phyloP scores from a whole-genome alignment of 2,888 invertebrate species.

The Mesorhabditis belari region DNA sequence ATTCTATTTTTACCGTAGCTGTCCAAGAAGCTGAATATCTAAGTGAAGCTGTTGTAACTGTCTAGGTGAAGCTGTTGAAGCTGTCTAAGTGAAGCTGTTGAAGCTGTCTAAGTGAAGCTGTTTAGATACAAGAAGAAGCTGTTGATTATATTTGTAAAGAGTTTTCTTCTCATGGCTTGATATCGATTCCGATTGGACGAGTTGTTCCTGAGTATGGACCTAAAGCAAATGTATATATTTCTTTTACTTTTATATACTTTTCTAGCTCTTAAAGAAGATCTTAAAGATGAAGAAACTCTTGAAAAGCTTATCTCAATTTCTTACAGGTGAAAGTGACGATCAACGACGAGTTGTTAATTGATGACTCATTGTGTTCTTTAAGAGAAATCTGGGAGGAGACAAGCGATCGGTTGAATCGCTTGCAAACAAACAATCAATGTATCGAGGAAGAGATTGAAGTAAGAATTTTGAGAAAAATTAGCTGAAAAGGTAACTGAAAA shows the following conservation, averaged over 20 bases:
- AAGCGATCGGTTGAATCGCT: slow-evolving; percentile 77
- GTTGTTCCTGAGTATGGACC: slow-evolving; percentile 28
- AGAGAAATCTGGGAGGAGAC: slow-evolving; percentile 90
- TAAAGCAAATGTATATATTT: slow-evolving; percentile 29
- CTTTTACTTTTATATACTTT: slow-evolving; percentile 1
- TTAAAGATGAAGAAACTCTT: background rate
- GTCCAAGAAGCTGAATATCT: too few species aligned
- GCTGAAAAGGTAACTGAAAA: too few species aligned
- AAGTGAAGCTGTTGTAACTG: too few species aligned
- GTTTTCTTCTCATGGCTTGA: slow-evolving; percentile 26
- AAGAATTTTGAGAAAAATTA: background rate
- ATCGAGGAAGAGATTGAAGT: slow-evolving; percentile 69
- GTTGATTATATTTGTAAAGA: slow-evolving; percentile 20
- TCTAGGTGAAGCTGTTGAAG: too few species aligned
- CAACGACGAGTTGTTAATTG: slow-evolving; percentile 63
- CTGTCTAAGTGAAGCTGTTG: too few species aligned
- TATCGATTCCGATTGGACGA: slow-evolving; percentile 48
- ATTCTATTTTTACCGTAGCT: too few species aligned
- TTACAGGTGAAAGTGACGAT: slow-evolving; percentile 61
- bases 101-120: too few species aligned
- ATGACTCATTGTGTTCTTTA: slow-evolving; percentile 65
- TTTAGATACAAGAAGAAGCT: slow-evolving; percentile 31
- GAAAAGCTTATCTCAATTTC: background rate
- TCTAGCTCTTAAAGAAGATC: background rate
- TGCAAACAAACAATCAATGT: slow-evolving; percentile 75